These are phyloP conservation scores for Microcebus jonahi DNA, from an alignment of 2,113 vertebrate species.

Conservation along the genomic window DNA sequence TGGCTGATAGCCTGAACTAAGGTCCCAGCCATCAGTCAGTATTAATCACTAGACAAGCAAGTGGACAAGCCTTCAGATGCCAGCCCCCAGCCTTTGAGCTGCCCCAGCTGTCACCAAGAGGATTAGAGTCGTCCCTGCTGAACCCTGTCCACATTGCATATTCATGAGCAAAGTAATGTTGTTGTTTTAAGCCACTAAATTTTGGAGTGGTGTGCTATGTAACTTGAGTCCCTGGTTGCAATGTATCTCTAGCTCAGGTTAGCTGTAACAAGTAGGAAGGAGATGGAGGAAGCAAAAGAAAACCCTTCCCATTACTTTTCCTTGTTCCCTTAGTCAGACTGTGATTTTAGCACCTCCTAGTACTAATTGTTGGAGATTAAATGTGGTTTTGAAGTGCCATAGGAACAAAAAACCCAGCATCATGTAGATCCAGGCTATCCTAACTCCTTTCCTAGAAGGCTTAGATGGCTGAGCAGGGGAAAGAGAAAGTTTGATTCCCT, in stretches of 20 bases:
- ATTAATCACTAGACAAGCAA: background rate
- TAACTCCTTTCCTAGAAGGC: slow-evolving; percentile 28
- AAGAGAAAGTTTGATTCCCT: background rate
- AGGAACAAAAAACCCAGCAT: background rate
- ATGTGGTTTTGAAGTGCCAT: slow-evolving; percentile 17
- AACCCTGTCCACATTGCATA: background rate
- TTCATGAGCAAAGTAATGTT: slow-evolving; percentile 40
- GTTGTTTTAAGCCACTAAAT: slow-evolving; percentile 19
- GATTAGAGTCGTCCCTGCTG: background rate
- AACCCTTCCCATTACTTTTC: background rate
- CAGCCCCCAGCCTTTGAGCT: slow-evolving; percentile 18
- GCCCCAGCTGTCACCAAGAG: background rate
- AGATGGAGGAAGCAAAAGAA: slow-evolving; percentile 32
- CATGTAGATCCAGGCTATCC: background rate
- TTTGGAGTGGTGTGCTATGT: slow-evolving; percentile 24
- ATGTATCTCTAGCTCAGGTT: slow-evolving; percentile 7
- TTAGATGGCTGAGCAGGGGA: background rate
- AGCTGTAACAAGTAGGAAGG: background rate
- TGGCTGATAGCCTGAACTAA: background rate
- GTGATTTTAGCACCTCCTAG: background rate
- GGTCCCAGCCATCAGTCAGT: background rate
- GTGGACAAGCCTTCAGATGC: slow-evolving; percentile 6
- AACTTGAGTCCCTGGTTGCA: background rate
- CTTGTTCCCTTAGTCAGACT: slow-evolving; percentile 10
- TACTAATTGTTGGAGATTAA: background rate